Conservation (phyloP, 2,888 invertebrate species). For the Dorcus hopei region DNA sequence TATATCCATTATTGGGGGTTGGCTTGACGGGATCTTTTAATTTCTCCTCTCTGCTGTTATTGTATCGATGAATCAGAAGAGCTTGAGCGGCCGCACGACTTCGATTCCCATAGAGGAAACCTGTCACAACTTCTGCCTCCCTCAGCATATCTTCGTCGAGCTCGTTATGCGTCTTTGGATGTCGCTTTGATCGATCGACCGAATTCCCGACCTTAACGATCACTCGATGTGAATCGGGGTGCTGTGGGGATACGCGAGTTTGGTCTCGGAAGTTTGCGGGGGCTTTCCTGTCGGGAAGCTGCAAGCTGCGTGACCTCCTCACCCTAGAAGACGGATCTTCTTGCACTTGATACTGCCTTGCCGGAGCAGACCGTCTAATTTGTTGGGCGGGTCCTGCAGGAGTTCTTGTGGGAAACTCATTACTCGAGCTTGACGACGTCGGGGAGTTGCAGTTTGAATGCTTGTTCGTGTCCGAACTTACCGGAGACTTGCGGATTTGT, state of each 20-base stretch:
- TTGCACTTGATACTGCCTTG: conserved; percentile 28
- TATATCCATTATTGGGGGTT: conserved; percentile 41
- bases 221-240: conserved; percentile 43
- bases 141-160: conserved; percentile 53
- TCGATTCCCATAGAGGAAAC: conserved; percentile 55
- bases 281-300: conserved; percentile 56
- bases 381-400: conserved; percentile 32
- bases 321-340: conserved; percentile 44
- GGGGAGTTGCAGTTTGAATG: conserved; percentile 32
- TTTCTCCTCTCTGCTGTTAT: conserved; percentile 39
- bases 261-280: conserved; percentile 17
- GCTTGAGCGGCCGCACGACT: conserved; percentile 55
- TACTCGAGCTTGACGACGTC: conserved; percentile 41
- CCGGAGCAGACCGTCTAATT: conserved; percentile 30
- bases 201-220: conserved; percentile 45
- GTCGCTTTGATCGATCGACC: conserved; percentile 31
- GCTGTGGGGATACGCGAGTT: conserved; percentile 10
- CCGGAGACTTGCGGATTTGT: conserved; percentile 42
- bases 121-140: conserved; percentile 57
- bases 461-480: conserved; percentile 43
- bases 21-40: conserved; percentile 24
- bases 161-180: conserved; percentile 22
- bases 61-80: conserved; percentile 47
- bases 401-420: conserved; percentile 40
- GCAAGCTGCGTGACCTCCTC: conserved; percentile 59